Conservation (phyloP, 1,140 invertebrate genomes). For the Tenebrio molitor region DNA sequence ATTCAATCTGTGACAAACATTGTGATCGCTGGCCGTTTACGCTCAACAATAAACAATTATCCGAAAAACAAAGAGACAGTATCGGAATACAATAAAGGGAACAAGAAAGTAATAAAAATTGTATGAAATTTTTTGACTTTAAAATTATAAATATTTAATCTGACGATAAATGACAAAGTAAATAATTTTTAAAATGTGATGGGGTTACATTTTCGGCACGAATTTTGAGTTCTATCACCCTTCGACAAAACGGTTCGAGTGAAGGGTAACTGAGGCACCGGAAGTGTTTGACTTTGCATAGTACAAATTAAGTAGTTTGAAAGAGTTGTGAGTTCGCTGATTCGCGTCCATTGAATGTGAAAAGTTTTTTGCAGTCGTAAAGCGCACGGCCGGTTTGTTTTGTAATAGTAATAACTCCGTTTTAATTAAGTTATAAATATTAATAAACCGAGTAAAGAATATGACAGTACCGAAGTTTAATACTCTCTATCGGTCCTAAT, state of each 20-base stretch:
- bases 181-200: too few relatives aligned
- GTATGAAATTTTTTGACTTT: too few relatives aligned
- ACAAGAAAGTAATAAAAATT: too few relatives aligned
- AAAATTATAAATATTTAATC: too few relatives aligned
- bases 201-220: too few relatives aligned
- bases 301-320: constrained; percentile 28
- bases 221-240: too few relatives aligned
- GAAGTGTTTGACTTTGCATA: constrained; percentile 16
- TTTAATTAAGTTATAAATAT: constrained; percentile 40
- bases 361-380: constrained; percentile 18
- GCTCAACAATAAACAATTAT: too few relatives aligned
- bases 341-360: constrained; percentile 19
- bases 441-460: constrained; percentile 36
- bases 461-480: constrained; percentile 27
- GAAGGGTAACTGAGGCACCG: neutral
- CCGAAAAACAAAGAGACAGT: too few relatives aligned
- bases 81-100: too few relatives aligned
- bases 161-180: too few relatives aligned
- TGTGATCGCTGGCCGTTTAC: neutral
- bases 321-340: constrained; percentile 22
- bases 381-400: constrained; percentile 24
- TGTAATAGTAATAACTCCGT: constrained; percentile 31
- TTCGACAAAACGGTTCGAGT: neutral
- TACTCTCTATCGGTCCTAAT: constrained; percentile 37
- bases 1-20: neutral